These are phyloP conservation scores for Drosophila infuscata DNA, from an alignment of 2,888 invertebrate genomes.

Conservation along the genomic window DNA sequence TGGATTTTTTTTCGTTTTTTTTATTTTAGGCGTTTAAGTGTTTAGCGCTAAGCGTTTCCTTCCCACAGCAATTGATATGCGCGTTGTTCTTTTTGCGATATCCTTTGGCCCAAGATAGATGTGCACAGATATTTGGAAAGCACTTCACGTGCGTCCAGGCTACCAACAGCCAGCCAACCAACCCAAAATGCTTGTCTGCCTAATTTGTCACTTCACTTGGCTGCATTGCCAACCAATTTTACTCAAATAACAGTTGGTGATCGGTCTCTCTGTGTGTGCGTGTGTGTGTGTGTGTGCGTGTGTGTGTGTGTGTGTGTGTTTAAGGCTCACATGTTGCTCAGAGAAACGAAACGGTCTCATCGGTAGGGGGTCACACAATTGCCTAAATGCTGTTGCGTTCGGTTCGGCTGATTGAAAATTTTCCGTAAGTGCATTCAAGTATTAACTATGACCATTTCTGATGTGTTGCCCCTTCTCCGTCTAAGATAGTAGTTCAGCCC, in stretches of 20 bases:
- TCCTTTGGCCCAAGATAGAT: slow-evolving; percentile 46
- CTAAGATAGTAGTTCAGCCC: slow-evolving; percentile 52
- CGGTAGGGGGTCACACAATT: slow-evolving; percentile 69
- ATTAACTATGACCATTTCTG: slow-evolving; percentile 45
- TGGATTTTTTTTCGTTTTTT: slow-evolving; percentile 17
- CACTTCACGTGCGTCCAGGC: slow-evolving; percentile 55
- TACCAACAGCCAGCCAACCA: background rate
- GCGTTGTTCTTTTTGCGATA: slow-evolving; percentile 43
- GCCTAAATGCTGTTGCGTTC: slow-evolving; percentile 45
- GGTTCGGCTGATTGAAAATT: slow-evolving; percentile 64
- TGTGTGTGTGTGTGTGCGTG: background rate
- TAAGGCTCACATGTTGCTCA: slow-evolving; percentile 21
- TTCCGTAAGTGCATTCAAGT: slow-evolving; percentile 73
- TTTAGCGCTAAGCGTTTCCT: slow-evolving; percentile 71
- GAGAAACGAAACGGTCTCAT: slow-evolving; percentile 53
- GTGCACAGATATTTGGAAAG: slow-evolving; percentile 38
- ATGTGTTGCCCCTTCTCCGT: slow-evolving; percentile 17
- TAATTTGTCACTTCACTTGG: slow-evolving; percentile 68
- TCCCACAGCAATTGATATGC: slow-evolving; percentile 57
- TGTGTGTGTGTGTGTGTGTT: slow-evolving; percentile 10
- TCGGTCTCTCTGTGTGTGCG: background rate
- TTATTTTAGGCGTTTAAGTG: slow-evolving; percentile 49
- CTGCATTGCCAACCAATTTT: slow-evolving; percentile 31
- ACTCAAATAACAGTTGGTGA: slow-evolving; percentile 65
- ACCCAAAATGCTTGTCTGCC: slow-evolving; percentile 33